A percentile compares a stretch with the other conserved stretches of the same genome.
These are phyloP conservation scores for Bubo scandiacus DNA, from an alignment of 2,113 vertebrate species.

Conservation along the genomic window DNA sequence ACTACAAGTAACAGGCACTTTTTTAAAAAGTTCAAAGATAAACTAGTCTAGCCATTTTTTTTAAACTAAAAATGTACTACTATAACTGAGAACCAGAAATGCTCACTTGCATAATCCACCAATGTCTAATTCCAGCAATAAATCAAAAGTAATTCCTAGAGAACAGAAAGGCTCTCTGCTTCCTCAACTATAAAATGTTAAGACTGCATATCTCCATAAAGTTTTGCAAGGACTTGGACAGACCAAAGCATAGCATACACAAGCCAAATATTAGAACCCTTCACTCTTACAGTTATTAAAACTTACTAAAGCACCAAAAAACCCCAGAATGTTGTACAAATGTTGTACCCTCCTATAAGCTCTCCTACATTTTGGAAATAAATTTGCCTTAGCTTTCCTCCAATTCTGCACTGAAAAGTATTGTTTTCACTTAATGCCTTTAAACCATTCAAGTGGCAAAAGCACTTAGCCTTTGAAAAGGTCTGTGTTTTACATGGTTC, in stretches of 20 bases:
- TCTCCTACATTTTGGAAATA: background rate
- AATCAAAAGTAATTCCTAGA: background rate
- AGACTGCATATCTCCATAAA: background rate
- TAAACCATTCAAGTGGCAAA: background rate
- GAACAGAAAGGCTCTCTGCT: background rate
- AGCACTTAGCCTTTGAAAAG: background rate
- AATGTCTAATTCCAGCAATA: background rate
- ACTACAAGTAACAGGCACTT: background rate
- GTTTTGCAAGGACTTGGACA: background rate
- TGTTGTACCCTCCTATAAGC: background rate
- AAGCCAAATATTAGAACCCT: background rate
- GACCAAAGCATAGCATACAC: background rate
- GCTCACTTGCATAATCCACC: background rate
- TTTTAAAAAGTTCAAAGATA: background rate
- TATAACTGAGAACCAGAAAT: background rate
- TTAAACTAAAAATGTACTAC: background rate
- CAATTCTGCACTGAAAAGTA: background rate
- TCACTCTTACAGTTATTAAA: background rate
- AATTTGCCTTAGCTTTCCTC: background rate
- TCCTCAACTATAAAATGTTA: background rate
- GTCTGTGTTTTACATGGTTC: background rate
- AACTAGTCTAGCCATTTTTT: background rate
- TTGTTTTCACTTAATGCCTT: background rate
- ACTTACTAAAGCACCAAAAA: background rate
- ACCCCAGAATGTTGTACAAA: background rate